Percentiles rank a stretch among this genome's conserved stretches.
Conservation (phyloP, 2,113 vertebrate genomes). For the Petaurus breviceps region DNA sequence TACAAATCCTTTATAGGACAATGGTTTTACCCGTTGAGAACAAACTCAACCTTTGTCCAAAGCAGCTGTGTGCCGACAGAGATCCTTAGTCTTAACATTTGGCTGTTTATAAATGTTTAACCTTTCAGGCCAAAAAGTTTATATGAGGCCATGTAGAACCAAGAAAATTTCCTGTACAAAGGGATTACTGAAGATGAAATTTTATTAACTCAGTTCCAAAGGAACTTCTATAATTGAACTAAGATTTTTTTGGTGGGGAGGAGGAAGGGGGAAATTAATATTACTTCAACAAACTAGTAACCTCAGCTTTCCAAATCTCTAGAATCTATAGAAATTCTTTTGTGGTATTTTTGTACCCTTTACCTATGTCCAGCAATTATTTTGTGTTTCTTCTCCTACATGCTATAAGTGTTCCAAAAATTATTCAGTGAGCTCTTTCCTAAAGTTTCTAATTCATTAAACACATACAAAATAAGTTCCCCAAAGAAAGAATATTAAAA, state of each 20-base stretch:
- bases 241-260: background rate
- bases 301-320: background rate
- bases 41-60: background rate
- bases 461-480: background rate
- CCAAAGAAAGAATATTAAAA: fast-evolving
- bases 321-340: background rate
- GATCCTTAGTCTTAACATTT: background rate
- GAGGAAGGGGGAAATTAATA: background rate
- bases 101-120: constrained; percentile 16
- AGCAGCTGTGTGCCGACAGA: background rate
- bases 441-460: background rate
- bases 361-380: background rate
- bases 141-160: background rate
- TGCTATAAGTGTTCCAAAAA: background rate
- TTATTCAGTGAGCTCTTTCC: background rate
- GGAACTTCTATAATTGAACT: background rate
- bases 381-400: background rate
- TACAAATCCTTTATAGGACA: background rate
- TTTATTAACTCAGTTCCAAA: background rate
- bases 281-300: background rate
- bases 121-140: background rate
- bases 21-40: background rate
- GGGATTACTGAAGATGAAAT: background rate
- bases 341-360: background rate
- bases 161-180: background rate